Evolutionary conservation across 2,888 invertebrate species (phyloP).

Genomic region (Coenonympha arcania): DNA sequence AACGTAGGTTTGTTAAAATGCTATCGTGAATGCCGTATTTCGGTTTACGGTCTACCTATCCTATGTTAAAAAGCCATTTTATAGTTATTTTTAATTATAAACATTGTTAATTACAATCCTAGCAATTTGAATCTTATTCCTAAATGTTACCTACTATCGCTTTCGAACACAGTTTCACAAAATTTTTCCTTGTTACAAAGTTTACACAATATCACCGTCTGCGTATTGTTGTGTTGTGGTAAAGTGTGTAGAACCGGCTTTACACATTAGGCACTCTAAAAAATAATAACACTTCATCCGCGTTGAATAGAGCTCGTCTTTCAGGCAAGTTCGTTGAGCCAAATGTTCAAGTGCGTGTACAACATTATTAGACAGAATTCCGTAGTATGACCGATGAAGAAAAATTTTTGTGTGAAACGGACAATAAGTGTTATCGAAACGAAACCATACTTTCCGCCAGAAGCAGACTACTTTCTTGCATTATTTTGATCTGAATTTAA

Average conservation of each 20-base stretch:
- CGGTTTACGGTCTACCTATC: too few species aligned
- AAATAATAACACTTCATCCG: not conserved
- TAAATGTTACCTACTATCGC: not conserved
- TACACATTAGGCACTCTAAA: not conserved
- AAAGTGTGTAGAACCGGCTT: not conserved
- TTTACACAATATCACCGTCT: not conserved
- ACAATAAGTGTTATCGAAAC: too few species aligned
- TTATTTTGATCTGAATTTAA: too few species aligned
- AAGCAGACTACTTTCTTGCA: too few species aligned
- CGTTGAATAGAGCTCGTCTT: constrained; percentile 7
- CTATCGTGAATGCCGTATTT: too few species aligned
- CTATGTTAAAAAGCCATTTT: too few species aligned
- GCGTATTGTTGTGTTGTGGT: not conserved
- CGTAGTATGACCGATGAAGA: too few species aligned
- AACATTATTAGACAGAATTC: not conserved
- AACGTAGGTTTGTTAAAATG: too few species aligned
- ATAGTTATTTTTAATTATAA: too few species aligned
- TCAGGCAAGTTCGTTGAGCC: constrained; percentile 15
- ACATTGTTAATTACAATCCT: too few species aligned
- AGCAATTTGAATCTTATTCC: not conserved
- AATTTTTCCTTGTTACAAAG: not conserved
- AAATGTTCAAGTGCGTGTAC: not conserved
- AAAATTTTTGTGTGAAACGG: too few species aligned
- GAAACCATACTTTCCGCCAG: too few species aligned
- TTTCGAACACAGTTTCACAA: not conserved